Evolutionary conservation across 2,113 vertebrate species (phyloP).

Genomic region (Procavia capensis): DNA sequence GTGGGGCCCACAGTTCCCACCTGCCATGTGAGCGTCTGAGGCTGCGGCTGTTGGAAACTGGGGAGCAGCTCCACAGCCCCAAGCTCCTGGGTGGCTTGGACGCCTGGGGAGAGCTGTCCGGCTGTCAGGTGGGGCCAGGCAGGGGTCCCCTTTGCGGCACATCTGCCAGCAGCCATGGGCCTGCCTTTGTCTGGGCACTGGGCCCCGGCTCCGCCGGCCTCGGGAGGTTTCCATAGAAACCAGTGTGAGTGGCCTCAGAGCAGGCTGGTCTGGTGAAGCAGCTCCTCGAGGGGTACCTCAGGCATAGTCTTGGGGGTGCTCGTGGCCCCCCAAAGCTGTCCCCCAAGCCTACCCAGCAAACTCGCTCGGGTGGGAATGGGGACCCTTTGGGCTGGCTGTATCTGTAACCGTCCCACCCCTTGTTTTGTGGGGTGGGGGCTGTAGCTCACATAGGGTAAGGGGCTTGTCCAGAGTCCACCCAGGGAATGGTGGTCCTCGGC

Average conservation of each 20-base stretch:
- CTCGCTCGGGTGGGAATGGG: neutral
- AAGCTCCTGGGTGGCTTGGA: neutral
- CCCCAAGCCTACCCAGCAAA: no score
- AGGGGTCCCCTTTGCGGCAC: neutral
- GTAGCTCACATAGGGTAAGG: neutral
- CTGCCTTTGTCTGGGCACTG: neutral
- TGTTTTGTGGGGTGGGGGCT: neutral
- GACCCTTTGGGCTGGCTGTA: neutral
- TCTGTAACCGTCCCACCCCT: no score
- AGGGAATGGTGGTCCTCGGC: fast-evolving
- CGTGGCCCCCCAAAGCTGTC: no score
- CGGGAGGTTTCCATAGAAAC: neutral
- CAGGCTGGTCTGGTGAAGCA: neutral
- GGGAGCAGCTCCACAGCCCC: neutral
- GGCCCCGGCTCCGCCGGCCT: neutral
- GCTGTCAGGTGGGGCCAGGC: neutral
- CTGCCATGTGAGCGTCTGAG: neutral
- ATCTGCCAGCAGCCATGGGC: neutral
- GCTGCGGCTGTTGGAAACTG: neutral
- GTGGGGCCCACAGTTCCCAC: neutral
- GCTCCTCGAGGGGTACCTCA: neutral
- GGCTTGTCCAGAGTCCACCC: neutral
- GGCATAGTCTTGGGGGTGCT: neutral
- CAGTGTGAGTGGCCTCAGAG: neutral
- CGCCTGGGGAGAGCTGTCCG: neutral